phyloP scores from a whole-genome alignment of 64 coral and sea anemone genomes.

The Acropora yongei region DNA sequence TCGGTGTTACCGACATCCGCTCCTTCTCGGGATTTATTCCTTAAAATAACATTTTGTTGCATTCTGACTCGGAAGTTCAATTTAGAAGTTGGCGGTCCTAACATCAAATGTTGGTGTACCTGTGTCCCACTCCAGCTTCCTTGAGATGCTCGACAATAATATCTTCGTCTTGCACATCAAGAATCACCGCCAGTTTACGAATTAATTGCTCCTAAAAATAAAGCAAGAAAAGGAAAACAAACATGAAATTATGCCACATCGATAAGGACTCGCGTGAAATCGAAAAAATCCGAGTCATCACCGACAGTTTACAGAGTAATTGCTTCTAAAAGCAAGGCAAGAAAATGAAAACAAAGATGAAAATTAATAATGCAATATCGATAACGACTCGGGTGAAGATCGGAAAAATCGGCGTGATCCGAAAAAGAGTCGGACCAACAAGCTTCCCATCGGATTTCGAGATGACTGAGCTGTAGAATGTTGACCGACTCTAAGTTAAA shows the following conservation, averaged over 20 bases:
- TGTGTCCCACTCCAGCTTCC: conserved; percentile 90
- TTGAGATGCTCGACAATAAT: conserved; percentile 97
- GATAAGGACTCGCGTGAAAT: background rate
- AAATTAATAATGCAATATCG: background rate
- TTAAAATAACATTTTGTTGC: too few species aligned
- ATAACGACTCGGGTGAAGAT: background rate
- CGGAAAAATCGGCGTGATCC: background rate
- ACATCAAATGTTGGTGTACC: conserved; percentile 19
- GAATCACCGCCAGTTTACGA: conserved; percentile 94
- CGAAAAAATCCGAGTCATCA: conserved; percentile 13
- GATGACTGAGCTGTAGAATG: too few species aligned
- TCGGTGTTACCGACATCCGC: too few species aligned
- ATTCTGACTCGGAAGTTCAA: background rate
- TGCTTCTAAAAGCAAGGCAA: conserved; percentile 59
- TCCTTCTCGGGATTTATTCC: too few species aligned
- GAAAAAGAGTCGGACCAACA: too few species aligned
- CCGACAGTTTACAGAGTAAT: conserved; percentile 94
- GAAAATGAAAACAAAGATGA: background rate
- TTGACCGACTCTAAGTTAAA: too few species aligned
- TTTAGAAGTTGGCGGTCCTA: background rate
- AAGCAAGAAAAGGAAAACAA: background rate
- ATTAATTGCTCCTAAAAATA: conserved; percentile 86
- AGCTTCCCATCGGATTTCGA: too few species aligned
- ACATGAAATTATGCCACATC: background rate
- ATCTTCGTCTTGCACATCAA: conserved; percentile 91